Base-by-base conservation (phyloP, 1,140 invertebrate genomes). In the Andricus grossulariae region DNA sequence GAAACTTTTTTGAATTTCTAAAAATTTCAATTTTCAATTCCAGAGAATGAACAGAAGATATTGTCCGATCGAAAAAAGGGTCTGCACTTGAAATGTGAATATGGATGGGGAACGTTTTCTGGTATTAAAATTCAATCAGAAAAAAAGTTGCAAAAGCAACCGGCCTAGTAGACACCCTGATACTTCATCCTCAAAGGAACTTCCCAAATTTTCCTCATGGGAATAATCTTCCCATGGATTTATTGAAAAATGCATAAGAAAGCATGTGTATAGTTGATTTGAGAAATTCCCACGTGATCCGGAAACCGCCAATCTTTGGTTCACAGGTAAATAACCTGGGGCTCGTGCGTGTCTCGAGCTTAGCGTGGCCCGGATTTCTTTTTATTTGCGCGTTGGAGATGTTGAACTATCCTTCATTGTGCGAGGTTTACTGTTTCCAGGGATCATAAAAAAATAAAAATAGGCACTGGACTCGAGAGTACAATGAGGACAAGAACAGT, bases 401-500 rank as follows among this genome's bases (percentile, higher is more conserved):
- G 25, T 39, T 13, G 60, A 66, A 32, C 21, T 16, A n/a, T 54
- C 52, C 52, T 16, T 19, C 57, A 66, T 66, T 66, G 57, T 66
- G 7, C 12, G 2, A 32, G 21, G 32, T 39, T 66, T 66, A 39
- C 60, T 66, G 25, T 39, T 66, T 66, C 60, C 60, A 45, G n/a
- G 57, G 57, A 66, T 32, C n/a, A 66, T 66, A 39, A 66, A 32
- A 32, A 54, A 66, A 66, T 66, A 32, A 66, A 32, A 66, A 32
- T 66, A 66, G 25, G 15, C 25, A 25, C 25, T 16, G 25, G 39
- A 66, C 57, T 54, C 16, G 6, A n/a, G 52, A 32, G 6, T 32
- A 32, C 32, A 11, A 32, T 66, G 25, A 66, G 11, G 39, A 32
- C 15, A 66, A 32, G 25, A 32, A 66, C 13, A 8, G 25, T 15